Evolutionary conservation across 2,888 invertebrate genomes (phyloP).

Genomic region (Brenthis ino): DNA sequence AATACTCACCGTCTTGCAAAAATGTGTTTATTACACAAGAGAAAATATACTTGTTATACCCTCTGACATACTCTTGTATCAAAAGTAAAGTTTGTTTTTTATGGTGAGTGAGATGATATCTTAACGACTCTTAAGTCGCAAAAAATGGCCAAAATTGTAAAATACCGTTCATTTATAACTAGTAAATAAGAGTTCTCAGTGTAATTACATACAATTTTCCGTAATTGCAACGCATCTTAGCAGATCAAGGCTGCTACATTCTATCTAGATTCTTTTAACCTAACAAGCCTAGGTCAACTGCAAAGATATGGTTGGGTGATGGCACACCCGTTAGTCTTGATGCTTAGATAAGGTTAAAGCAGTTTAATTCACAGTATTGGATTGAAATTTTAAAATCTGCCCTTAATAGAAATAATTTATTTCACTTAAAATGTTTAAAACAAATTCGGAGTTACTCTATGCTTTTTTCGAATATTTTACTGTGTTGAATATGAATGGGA

Average conservation of each 20-base stretch:
- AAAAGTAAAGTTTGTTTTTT: too few species aligned
- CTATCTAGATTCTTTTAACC: conserved; percentile 28
- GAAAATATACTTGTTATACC: too few species aligned
- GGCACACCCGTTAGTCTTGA: conserved; percentile 26
- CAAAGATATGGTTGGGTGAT: conserved; percentile 20
- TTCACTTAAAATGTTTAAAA: too few species aligned
- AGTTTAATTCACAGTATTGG: conserved; percentile 8
- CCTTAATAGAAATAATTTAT: too few species aligned
- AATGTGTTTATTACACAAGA: too few species aligned
- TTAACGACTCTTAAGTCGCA: background rate
- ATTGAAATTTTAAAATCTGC: too few species aligned
- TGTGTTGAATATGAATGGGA: too few species aligned
- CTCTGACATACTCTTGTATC: too few species aligned
- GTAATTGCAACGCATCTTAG: conserved; percentile 18
- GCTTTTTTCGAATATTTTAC: too few species aligned
- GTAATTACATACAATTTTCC: conserved; percentile 17
- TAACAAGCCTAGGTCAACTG: conserved; percentile 30
- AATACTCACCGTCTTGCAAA: too few species aligned
- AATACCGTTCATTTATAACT: too few species aligned
- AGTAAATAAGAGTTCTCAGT: background rate
- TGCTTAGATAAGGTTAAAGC: conserved; percentile 13
- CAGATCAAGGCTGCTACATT: conserved; percentile 31
- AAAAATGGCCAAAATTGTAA: background rate
- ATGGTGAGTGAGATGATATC: background rate
- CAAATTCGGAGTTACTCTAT: too few species aligned